phyloP scores from a whole-genome alignment of 2,888 invertebrate genomes.

The Sisyra nigra region DNA sequence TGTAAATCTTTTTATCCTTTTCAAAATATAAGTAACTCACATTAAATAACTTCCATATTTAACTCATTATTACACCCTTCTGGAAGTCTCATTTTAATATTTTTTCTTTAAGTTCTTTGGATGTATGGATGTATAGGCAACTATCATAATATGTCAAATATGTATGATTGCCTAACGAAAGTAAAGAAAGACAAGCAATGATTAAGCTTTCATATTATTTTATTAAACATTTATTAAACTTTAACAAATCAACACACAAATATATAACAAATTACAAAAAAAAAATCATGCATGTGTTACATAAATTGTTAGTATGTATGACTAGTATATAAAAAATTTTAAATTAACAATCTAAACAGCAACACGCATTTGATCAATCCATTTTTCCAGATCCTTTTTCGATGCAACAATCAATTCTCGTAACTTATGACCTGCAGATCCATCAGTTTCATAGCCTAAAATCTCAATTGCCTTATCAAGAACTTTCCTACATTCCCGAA shows the following conservation, averaged over 20 bases:
- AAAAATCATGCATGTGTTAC: no score
- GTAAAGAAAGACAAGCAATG: constrained; percentile 7
- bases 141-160: no score
- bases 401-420: constrained; percentile 30
- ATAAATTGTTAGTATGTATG: background rate
- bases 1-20: no score
- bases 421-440: constrained; percentile 36
- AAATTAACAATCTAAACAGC: constrained; percentile 14
- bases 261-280: no score
- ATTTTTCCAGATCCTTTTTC: constrained; percentile 30
- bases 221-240: no score
- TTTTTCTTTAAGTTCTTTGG: no score
- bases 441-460: constrained; percentile 34
- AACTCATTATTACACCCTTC: no score
- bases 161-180: constrained; percentile 15
- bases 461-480: constrained; percentile 29
- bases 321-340: background rate
- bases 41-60: no score
- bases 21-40: no score
- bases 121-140: no score
- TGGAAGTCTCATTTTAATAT: no score
- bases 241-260: background rate
- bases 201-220: no score
- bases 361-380: constrained; percentile 30
- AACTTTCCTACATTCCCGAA: constrained; percentile 21